Evolutionary conservation across 2,888 invertebrate genomes (phyloP), one percentile per base, ranked within the genome.

Genomic region (Tetragonula carbonaria): DNA sequence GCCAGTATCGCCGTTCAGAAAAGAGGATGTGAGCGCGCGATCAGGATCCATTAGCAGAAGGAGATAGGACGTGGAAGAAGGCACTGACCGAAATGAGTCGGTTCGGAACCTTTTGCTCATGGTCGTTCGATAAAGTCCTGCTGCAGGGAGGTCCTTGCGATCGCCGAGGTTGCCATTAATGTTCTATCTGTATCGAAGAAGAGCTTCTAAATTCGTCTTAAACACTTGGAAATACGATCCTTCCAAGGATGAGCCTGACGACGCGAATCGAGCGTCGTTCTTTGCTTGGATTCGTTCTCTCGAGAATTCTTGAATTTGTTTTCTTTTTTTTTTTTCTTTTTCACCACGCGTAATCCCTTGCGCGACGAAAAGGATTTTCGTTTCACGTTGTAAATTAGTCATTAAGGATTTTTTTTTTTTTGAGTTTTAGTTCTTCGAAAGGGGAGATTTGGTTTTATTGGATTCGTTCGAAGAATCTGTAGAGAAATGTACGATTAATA

Each of bases 21-120:
- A 45, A 53, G 51, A 75, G n/a, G 65, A 75, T 33, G 6, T 28
- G 73, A 70, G 68, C 65, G 63, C 67, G 53, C 18, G n/a, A 57
- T 51, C 83, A 85, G 88, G 86, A 89, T 90, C 90, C 92, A 92
- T 92, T 92, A 92, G 88, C 88, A 80, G 74, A 62, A 65, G 75
- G 66, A 87, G 91, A 90, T 90, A 90, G 91, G 89, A 90, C 89
- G 86, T 80, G 74, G 77, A 77, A 82, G 67, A 66, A 84, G 87
- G 81, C 88, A 90, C 84, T 87, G 84, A 82, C 87, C 88, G 87
- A 90, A 90, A 90, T 88, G 82, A 82, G 67, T 76, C 70, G 50
- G 78, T 18, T n/a, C 65, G 74, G 81, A 90, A 85, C 87, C 79
- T 84, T 87, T 90, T 80, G 87, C 85, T 88, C 77, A 14, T 38